Conservation (phyloP, 2,797 vertebrate species). For the Acrossocheilus fasciatus region DNA sequence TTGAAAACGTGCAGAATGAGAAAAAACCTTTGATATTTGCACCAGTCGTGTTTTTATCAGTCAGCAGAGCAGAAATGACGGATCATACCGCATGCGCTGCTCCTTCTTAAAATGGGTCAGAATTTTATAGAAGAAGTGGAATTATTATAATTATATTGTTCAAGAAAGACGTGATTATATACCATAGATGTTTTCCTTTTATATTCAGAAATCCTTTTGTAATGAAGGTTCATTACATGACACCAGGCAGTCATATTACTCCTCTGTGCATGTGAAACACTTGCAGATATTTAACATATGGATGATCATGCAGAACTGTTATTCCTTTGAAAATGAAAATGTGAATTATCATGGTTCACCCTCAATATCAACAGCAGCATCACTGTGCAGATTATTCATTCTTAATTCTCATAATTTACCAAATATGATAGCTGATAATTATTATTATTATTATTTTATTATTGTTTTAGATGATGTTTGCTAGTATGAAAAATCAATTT, state of each 20-base stretch:
- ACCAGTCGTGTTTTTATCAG: conserved; percentile 1
- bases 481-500: neutral
- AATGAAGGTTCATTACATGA: conserved; percentile 25
- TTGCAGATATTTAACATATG: neutral
- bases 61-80: neutral
- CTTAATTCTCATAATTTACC: neutral
- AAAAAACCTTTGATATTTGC: conserved; percentile 21
- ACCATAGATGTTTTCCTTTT: conserved; percentile 28
- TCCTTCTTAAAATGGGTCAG: conserved; percentile 27
- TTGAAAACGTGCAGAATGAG: conserved; percentile 19
- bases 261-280: neutral
- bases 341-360: neutral
- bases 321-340: neutral
- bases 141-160: neutral
- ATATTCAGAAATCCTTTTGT: conserved; percentile 23
- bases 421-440: neutral
- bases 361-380: neutral
- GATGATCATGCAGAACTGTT: conserved; percentile 5
- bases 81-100: neutral
- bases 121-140: conserved; percentile 34
- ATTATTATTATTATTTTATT: neutral
- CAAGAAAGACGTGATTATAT: conserved; percentile 2
- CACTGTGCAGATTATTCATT: neutral
- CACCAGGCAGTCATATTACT: conserved; percentile 20
- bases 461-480: neutral